A percentile compares a stretch with the other conserved stretches of the same genome.
Conservation (phyloP, 2,888 invertebrate genomes). For the Tachina grossa region DNA sequence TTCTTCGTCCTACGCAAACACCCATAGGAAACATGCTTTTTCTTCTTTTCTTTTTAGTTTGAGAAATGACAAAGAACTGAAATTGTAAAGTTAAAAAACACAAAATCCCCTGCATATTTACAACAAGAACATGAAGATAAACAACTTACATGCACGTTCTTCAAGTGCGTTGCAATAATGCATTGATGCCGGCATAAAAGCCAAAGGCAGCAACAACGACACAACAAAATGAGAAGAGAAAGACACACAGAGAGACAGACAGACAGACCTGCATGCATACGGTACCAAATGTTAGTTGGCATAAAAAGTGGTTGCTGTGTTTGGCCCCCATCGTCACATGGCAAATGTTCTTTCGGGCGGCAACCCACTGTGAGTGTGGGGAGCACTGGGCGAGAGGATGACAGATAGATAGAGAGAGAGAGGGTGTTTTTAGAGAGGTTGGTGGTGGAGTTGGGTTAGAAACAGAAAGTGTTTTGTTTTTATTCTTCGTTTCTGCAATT, state of each 20-base stretch:
- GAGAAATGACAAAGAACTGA: conserved; percentile 7
- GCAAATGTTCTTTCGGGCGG: conserved; percentile 20
- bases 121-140: conserved; percentile 9
- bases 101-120: conserved; percentile 19
- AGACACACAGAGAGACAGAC: too few species aligned
- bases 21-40: conserved; percentile 20
- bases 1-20: conserved; percentile 19
- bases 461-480: conserved; percentile 67
- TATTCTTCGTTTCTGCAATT: conserved; percentile 25
- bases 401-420: not conserved
- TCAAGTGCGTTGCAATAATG: conserved; percentile 48
- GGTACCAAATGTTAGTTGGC: conserved; percentile 52
- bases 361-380: not conserved
- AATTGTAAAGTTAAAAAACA: conserved; percentile 14
- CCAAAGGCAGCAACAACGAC: conserved; percentile 10
- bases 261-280: conserved; percentile 9
- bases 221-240: conserved; percentile 24
- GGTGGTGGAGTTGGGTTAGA: conserved; percentile 20
- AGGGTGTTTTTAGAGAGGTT: not conserved
- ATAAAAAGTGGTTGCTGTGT: conserved; percentile 57
- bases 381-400: not conserved
- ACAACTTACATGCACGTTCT: conserved; percentile 43
- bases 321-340: conserved; percentile 47
- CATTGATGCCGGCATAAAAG: conserved; percentile 52
- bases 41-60: not conserved